Percentiles rank a stretch among this genome's conserved stretches.
These are phyloP conservation scores for Pluvialis apricaria DNA, from an alignment of 2,113 vertebrate species.

Conservation along the genomic window DNA sequence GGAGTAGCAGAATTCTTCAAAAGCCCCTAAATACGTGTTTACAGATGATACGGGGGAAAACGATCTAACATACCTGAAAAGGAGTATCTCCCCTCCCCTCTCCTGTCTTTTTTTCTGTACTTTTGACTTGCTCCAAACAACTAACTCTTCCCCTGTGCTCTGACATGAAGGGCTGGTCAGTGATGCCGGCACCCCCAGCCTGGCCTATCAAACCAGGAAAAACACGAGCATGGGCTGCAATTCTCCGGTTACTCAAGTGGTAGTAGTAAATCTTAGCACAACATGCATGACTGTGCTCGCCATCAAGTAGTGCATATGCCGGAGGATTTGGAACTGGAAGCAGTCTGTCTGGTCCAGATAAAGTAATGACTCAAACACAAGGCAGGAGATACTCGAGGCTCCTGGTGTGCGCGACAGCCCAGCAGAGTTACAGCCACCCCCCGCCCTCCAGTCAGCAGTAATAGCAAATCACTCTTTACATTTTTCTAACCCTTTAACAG, in stretches of 20 bases:
- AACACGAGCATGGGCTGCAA: accelerated
- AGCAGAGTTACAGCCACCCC: not conserved
- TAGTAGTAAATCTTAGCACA: not conserved
- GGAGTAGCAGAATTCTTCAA: not conserved
- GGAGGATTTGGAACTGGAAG: not conserved
- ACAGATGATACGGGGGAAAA: not conserved
- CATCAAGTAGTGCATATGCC: not conserved
- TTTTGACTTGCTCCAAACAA: not conserved
- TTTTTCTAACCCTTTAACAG: not conserved
- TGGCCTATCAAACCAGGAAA: not conserved
- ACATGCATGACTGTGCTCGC: not conserved
- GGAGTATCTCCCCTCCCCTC: not conserved
- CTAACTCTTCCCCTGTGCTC: not conserved
- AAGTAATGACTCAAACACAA: not conserved
- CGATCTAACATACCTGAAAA: not conserved
- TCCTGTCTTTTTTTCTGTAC: not conserved
- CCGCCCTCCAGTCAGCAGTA: not conserved
- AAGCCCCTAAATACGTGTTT: not conserved
- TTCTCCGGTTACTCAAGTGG: not conserved
- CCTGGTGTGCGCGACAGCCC: not conserved
- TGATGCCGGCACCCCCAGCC: not conserved
- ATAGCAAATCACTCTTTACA: not conserved
- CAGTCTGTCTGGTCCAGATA: not conserved
- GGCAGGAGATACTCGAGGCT: not conserved
- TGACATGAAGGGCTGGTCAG: not conserved